Evolutionary conservation across 2,797 vertebrate species (phyloP).

Genomic region (Phalanger gymnotis): DNA sequence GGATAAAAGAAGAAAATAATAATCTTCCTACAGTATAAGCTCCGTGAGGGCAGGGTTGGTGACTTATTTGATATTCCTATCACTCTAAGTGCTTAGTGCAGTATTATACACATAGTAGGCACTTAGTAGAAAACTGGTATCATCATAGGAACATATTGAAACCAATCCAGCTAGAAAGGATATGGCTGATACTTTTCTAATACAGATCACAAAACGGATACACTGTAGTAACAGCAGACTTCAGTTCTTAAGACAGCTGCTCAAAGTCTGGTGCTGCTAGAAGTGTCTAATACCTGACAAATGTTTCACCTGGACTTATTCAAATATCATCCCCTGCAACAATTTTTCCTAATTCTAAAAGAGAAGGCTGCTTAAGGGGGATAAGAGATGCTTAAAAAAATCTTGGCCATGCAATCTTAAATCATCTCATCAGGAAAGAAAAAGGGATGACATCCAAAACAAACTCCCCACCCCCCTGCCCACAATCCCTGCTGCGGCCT

Average conservation of each 20-base stretch:
- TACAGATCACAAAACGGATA: not conserved
- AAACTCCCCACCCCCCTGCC: not conserved
- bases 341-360: not conserved
- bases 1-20: not conserved
- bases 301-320: not conserved
- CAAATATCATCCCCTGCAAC: not conserved
- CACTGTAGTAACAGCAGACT: not conserved
- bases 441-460: not conserved
- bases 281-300: not conserved
- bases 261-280: not conserved
- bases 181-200: not conserved
- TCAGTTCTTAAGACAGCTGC: not conserved
- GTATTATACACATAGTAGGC: not conserved
- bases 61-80: not conserved
- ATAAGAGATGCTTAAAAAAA: not conserved
- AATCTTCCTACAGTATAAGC: not conserved
- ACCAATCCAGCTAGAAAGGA: not conserved
- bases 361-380: not conserved
- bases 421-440: not conserved
- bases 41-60: not conserved
- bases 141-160: not conserved
- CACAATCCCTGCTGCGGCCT: not conserved
- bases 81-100: not conserved
- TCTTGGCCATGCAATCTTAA: not conserved
- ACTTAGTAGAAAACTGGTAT: not conserved